Percentiles rank a stretch among this genome's conserved stretches.
Conservation (phyloP, 1,140 invertebrate genomes). For the Lucilia cuprina region DNA sequence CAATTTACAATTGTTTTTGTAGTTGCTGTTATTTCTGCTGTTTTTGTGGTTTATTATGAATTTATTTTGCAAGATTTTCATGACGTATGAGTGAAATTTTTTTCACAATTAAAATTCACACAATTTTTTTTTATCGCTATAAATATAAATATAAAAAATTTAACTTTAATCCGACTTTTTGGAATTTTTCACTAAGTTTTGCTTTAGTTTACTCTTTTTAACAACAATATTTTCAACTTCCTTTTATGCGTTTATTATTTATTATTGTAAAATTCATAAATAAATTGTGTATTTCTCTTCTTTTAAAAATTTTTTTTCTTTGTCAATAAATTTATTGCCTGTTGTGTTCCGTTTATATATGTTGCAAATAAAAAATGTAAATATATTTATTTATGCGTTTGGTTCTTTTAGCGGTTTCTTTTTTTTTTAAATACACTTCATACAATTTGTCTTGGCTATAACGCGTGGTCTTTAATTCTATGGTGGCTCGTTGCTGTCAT, state of each 20-base stretch:
- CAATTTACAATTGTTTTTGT: background rate
- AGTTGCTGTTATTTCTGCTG: background rate
- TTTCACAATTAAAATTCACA: background rate
- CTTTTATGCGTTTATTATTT: background rate
- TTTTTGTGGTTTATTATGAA: slow-evolving; percentile 1
- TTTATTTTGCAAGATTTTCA: slow-evolving; percentile 5
- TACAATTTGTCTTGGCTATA: slow-evolving; percentile 16
- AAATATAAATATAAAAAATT: background rate
- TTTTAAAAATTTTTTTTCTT: background rate
- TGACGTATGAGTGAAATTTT: background rate
- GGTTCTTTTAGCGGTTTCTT: background rate
- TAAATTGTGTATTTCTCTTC: background rate
- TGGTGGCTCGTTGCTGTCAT: slow-evolving; percentile 21
- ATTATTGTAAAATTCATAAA: slow-evolving; percentile 15
- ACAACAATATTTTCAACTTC: background rate
- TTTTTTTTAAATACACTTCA: background rate
- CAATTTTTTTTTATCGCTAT: background rate
- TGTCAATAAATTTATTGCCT: slow-evolving; percentile 6
- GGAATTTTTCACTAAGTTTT: background rate
- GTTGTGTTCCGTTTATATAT: background rate
- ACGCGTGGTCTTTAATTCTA: slow-evolving; percentile 13
- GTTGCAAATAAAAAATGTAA: background rate
- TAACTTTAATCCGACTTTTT: background rate
- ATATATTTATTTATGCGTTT: background rate
- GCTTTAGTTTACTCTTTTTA: background rate